Evolutionary conservation across 2,888 invertebrate species (phyloP), one percentile per base, ranked within the genome.

Genomic region (Amiota minor): DNA sequence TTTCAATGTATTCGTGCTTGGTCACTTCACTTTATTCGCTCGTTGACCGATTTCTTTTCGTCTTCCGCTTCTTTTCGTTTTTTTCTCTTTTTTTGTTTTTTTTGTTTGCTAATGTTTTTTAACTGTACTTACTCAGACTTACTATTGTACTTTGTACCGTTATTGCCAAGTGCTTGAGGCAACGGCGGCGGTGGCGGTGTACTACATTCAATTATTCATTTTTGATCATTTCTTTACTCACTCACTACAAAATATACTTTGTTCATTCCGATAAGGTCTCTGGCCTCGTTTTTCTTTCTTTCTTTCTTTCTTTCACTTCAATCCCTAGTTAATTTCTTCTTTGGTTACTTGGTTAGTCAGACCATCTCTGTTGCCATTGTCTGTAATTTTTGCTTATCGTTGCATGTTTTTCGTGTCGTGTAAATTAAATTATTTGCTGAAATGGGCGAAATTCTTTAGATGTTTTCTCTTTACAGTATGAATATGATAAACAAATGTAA

Each of bases 391-490:
- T 16, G 59, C 18, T 59, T 59, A 18, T 18, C 59, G 20, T n/a
- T 64, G 50, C 67, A 67, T 20, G 67, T 46, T 49, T 62, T 45
- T 45, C 62, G 35, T 45, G 62, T 14, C 20, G 20, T 67, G 67
- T 20, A 49, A 50, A 67, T 67, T 67, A 11, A 64, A 64, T 64
- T 64, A 64, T 64, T 64, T 64, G 64, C n/a, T 4, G 3, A n/a
- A 50, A 50, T 50, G 12, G 53, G n/a, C 53, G 12, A n/a, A 50
- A 35, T 35, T 35, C 35, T 35, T 35, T 8, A 35, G 35, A 35
- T 35, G 53, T 50, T 50, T 50, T n/a, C 53, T n/a, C 14, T n/a
- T 50, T 12, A 12, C 9, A 4, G 53, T 50, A 10, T 50, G 35
- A 3, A 50, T 50, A 50, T 50, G n/a, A 50, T 50, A 50, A 50